A percentile compares a stretch with the other conserved stretches of the same genome.
These are phyloP conservation scores for Oscarella lobularis DNA, from an alignment of 37 sponge, comb jelly and placozoan genomes.

Conservation along the genomic window DNA sequence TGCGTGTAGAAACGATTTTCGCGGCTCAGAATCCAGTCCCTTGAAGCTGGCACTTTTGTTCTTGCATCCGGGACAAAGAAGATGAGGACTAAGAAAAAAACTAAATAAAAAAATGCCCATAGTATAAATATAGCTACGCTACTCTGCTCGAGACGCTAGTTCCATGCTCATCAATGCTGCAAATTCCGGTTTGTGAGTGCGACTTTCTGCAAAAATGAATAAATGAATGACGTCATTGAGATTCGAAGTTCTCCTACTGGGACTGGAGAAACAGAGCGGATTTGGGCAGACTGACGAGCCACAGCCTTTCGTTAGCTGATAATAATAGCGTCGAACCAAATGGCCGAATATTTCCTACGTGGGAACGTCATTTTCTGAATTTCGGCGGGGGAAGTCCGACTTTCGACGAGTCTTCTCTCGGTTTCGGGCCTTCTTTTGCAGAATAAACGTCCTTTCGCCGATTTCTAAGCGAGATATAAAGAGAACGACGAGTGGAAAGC, in stretches of 20 bases:
- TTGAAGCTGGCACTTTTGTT: slow-evolving; percentile 2
- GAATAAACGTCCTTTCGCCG: no score
- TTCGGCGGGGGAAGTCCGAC: no score
- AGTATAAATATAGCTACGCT: not conserved
- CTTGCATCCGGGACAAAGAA: not conserved
- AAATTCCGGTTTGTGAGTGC: not conserved
- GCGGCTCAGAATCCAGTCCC: no score
- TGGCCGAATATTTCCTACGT: not conserved
- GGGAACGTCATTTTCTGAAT: no score
- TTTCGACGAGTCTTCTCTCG: no score
- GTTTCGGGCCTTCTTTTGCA: no score
- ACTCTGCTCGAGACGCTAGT: not conserved
- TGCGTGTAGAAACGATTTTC: not conserved
- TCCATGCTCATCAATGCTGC: slow-evolving; percentile 1
- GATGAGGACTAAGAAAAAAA: not conserved
- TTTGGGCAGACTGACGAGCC: not conserved
- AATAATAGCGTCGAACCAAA: not conserved
- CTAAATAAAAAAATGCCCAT: not conserved
- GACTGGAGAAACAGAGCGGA: not conserved
- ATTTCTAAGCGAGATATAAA: no score
- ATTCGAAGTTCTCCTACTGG: not conserved
- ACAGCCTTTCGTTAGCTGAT: not conserved
- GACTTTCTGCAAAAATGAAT: not conserved
- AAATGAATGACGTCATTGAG: not conserved
- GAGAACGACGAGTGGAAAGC: no score